These are phyloP conservation scores for Notothenia rossii DNA, from an alignment of 2,113 vertebrate species.

Conservation along the genomic window DNA sequence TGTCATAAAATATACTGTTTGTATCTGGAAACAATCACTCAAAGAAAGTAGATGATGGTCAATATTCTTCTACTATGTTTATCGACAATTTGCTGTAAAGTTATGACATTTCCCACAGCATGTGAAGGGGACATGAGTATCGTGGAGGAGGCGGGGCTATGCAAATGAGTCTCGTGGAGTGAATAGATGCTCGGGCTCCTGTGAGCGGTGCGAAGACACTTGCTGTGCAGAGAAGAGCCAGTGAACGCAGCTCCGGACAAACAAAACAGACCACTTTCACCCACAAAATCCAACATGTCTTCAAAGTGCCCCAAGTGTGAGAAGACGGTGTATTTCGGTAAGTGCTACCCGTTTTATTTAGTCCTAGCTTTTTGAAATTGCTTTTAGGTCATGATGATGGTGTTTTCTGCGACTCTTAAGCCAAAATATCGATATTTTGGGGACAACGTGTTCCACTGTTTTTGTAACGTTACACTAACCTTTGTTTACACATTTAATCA, in stretches of 20 bases:
- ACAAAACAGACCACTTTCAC: slow-evolving; percentile 36
- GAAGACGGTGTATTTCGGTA: slow-evolving; percentile 96
- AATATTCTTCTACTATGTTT: too few species aligned
- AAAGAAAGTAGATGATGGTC: too few species aligned
- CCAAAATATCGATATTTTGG: slow-evolving; percentile 4
- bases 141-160: slow-evolving; percentile 71
- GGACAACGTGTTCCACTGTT: not conserved
- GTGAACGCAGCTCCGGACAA: slow-evolving; percentile 4
- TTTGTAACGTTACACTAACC: not conserved
- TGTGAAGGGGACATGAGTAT: slow-evolving; percentile 24
- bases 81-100: not conserved
- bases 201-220: slow-evolving; percentile 59
- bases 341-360: slow-evolving; percentile 63
- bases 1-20: too few species aligned
- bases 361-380: not conserved
- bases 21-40: too few species aligned
- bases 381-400: slow-evolving; percentile 24
- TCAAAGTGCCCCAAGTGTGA: slow-evolving; percentile 97
- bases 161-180: slow-evolving; percentile 68
- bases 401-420: too few species aligned
- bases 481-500: slow-evolving; percentile 13
- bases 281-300: slow-evolving; percentile 83
- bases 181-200: slow-evolving; percentile 68
- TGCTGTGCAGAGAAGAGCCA: slow-evolving; percentile 50
- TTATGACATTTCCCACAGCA: not conserved